These are phyloP conservation scores for Albula goreensis DNA, from an alignment of 2,113 vertebrate species.

Conservation along the genomic window DNA sequence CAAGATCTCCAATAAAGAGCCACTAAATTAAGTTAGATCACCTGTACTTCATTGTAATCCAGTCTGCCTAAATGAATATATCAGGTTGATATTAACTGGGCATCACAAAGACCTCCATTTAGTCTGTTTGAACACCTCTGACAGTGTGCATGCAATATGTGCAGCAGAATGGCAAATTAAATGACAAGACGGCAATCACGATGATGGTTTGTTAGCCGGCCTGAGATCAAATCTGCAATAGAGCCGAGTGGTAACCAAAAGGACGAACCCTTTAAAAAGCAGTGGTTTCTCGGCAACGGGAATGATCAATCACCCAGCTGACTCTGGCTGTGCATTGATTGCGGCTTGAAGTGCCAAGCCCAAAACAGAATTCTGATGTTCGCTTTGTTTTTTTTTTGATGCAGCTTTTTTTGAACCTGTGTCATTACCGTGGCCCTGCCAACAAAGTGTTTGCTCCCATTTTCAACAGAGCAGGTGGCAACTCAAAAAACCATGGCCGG, in stretches of 20 bases:
- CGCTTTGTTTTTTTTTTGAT: background rate
- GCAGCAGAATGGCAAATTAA: background rate
- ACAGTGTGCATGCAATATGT: background rate
- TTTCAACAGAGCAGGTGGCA: constrained; percentile 7
- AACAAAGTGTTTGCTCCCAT: background rate
- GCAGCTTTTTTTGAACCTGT: background rate
- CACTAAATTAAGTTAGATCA: background rate
- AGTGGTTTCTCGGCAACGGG: background rate
- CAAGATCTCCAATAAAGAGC: background rate
- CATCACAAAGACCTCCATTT: background rate
- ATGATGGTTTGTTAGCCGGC: background rate
- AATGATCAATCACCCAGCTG: constrained; percentile 1
- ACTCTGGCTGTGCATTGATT: constrained; percentile 18
- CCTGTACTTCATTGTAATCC: background rate
- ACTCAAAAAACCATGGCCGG: background rate
- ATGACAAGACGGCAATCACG: background rate
- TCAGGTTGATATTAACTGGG: background rate
- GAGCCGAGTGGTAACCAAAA: background rate
- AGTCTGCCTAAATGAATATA: constrained; percentile 7
- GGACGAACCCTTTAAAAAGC: background rate
- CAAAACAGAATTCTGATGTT: background rate
- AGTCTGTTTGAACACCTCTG: background rate
- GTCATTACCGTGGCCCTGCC: background rate
- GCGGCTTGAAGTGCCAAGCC: background rate
- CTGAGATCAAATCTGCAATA: constrained; percentile 3